Evolutionary conservation across 2,797 vertebrate genomes (phyloP), one percentile per base, ranked within the genome.

Genomic region (Sardinella longiceps): DNA sequence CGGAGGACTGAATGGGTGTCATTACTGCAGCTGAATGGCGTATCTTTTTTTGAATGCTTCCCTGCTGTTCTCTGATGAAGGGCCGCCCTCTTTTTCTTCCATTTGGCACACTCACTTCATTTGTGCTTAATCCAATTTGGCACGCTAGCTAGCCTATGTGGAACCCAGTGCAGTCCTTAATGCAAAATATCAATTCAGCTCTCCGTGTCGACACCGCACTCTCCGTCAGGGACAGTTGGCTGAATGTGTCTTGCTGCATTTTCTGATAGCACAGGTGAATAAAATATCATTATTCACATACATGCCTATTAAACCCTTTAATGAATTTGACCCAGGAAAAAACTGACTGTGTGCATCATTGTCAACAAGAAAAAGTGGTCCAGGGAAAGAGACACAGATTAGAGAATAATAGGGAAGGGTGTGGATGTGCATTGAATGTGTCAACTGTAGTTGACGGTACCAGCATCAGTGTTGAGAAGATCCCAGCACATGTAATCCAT

Each of bases 21-120:
- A 70, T 85, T 87, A 60, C 58, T 28, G 66, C 74, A 80, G 25
- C 18, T 43, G 81, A 80, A 82, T 39, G 30, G 63, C 23, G 37
- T 50, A 20, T 58, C 50, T 80, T 20, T 77, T 84, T 82, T 83
- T 82, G 10, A 83, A 80, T 43, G 70, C 46, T 12, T 70, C 46
- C 80, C 63, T 45, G 63, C 43, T 46, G 39, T 51, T 66, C 20
- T 4, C 28, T n/a, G 50, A 14, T 30, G 63, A 53, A 80, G 80
- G 43, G 53, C 39, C 15, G 66, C 5, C 20, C 37, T 20, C 11
- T 83, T 30, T 66, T 15, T 50, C 51, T 74, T 81, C 12, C 30
- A 81, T 63, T 46, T 81, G 82, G 46, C 28, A 37, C 23, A 43
- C 60, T 82, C 48, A 81, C 37, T 25, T 28, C 14, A 70, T 70